Evolutionary conservation across 2,113 vertebrate species (phyloP).

Genomic region (Triplophysa rosa): DNA sequence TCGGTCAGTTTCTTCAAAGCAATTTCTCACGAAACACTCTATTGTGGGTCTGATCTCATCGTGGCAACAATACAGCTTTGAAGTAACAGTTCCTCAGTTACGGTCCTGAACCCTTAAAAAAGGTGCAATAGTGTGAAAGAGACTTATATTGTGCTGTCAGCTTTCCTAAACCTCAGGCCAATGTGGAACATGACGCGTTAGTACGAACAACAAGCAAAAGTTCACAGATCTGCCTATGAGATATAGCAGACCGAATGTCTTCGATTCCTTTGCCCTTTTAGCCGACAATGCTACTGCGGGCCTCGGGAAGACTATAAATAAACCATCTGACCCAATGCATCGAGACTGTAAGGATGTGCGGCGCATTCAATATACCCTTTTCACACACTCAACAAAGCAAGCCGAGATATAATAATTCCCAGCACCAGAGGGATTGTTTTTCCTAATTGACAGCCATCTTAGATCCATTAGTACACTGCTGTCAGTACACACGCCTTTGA

Average conservation of each 20-base stretch:
- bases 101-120: constrained; percentile 14
- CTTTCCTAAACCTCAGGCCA: neutral
- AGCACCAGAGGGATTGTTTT: constrained; percentile 31
- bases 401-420: constrained; percentile 6
- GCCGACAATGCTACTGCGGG: neutral
- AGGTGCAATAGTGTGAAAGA: constrained; percentile 27
- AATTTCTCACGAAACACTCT: constrained; percentile 20
- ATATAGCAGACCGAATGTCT: neutral
- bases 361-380: constrained; percentile 18
- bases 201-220: neutral
- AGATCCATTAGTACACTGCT: constrained; percentile 27
- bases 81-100: constrained; percentile 6
- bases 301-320: constrained; percentile 7
- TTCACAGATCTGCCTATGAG: neutral
- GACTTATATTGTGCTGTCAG: constrained; percentile 13
- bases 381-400: constrained; percentile 1
- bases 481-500: constrained; percentile 22
- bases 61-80: constrained; percentile 14
- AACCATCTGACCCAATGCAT: constrained; percentile 4
- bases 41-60: constrained; percentile 3
- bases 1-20: constrained; percentile 34
- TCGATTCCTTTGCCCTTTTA: constrained; percentile 1
- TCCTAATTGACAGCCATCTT: constrained; percentile 29
- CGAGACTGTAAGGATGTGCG: neutral
- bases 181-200: constrained; percentile 19